Conservation (phyloP, 2,888 invertebrate genomes). For the Leucophenga montana region DNA sequence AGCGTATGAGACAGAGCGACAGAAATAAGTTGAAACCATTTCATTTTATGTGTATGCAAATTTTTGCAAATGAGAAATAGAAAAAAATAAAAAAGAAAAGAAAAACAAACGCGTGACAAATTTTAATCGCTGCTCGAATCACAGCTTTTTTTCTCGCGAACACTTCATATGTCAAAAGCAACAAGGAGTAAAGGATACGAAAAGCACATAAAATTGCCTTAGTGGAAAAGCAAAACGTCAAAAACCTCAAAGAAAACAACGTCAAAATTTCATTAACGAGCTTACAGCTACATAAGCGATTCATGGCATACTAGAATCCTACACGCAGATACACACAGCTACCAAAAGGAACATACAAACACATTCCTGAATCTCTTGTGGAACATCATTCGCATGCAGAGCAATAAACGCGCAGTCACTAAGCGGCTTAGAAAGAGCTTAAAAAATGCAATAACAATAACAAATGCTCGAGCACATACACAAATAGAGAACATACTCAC, state of each 20-base stretch:
- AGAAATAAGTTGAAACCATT: neutral
- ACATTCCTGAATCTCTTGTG: conserved; percentile 33
- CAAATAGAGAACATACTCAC: conserved; percentile 26
- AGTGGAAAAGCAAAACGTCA: neutral
- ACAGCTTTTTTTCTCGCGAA: neutral
- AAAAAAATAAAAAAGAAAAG: neutral
- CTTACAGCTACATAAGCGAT: conserved; percentile 37
- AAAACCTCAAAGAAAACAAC: conserved; percentile 36
- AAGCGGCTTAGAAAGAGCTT: conserved; percentile 62
- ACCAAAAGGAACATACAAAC: conserved; percentile 33
- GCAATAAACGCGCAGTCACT: conserved; percentile 34
- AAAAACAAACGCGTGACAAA: neutral
- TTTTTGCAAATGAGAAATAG: neutral
- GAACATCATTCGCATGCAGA: neutral
- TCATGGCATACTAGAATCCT: conserved; percentile 13
- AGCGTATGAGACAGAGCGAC: neutral
- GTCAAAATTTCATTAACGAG: conserved; percentile 62
- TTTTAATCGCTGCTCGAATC: neutral
- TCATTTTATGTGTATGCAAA: neutral
- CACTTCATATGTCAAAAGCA: neutral
- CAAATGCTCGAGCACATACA: neutral
- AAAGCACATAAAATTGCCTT: neutral
- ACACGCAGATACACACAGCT: conserved; percentile 19
- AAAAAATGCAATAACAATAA: conserved; percentile 24
- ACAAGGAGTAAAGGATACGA: neutral